These are phyloP conservation scores for Sphaeridia pumilis DNA, from an alignment of 2,888 invertebrate genomes.

Conservation along the genomic window DNA sequence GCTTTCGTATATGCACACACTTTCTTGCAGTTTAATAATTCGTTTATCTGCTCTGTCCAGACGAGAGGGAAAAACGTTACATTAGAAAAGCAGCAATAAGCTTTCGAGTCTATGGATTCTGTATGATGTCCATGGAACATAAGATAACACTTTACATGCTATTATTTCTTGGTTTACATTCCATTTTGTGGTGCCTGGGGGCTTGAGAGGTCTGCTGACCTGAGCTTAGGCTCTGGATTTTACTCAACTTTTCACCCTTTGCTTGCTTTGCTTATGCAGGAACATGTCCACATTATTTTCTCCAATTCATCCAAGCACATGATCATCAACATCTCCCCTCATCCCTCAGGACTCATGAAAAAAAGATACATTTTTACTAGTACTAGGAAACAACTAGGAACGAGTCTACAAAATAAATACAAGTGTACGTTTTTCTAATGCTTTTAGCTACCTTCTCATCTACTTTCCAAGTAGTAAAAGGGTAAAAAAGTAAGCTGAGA, in stretches of 20 bases:
- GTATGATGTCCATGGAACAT: too few species aligned
- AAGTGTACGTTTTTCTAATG: too few species aligned
- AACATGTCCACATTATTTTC: background rate
- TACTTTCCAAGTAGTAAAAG: too few species aligned
- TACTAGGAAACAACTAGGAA: too few species aligned
- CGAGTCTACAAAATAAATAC: too few species aligned
- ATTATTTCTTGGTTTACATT: background rate
- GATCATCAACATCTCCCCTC: background rate
- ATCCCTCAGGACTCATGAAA: conserved; percentile 1
- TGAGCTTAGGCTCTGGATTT: background rate
- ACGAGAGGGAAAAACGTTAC: background rate
- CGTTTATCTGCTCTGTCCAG: conserved; percentile 27
- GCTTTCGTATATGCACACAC: background rate
- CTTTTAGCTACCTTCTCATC: too few species aligned
- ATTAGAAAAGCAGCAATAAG: too few species aligned
- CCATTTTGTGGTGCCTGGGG: background rate
- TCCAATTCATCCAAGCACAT: background rate
- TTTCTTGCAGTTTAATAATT: conserved; percentile 28
- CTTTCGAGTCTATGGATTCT: too few species aligned
- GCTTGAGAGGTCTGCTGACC: too few species aligned
- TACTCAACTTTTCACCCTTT: background rate
- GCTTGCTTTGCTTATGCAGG: background rate
- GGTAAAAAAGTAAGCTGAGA: too few species aligned
- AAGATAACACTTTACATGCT: conserved; percentile 4
- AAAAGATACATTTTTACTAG: too few species aligned